phyloP scores from a whole-genome alignment of 2,113 vertebrate species.

The Aleadryas rufinucha region DNA sequence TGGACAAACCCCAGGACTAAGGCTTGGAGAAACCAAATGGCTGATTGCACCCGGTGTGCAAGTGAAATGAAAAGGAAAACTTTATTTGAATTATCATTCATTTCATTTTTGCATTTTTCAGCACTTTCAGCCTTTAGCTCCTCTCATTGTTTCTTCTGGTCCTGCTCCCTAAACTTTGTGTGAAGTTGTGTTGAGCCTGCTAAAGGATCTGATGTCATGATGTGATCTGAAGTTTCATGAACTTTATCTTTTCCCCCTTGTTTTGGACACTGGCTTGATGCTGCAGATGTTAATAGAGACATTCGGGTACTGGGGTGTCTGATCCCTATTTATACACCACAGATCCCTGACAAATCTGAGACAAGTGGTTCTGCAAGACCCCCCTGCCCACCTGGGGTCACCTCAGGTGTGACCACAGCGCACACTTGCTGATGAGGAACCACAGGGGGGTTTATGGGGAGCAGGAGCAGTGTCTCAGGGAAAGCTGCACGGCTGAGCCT shows the following conservation, averaged over 20 bases:
- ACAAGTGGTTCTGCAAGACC: background rate
- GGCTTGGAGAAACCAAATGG: background rate
- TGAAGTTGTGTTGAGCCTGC: background rate
- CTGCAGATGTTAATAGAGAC: background rate
- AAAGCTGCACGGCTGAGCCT: background rate
- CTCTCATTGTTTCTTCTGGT: background rate
- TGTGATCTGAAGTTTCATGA: background rate
- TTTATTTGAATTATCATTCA: background rate
- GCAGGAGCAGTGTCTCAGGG: background rate
- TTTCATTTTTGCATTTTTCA: no score
- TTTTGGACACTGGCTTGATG: background rate
- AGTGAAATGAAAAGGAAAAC: background rate
- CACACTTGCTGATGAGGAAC: fast-evolving
- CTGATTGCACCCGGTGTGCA: background rate
- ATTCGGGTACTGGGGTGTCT: background rate
- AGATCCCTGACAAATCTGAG: background rate
- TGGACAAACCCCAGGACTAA: background rate
- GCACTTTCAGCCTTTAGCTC: background rate
- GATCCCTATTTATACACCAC: background rate
- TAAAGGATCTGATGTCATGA: background rate
- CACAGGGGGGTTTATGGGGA: fast-evolving
- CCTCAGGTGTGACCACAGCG: background rate
- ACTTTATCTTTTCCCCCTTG: background rate
- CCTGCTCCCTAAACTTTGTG: background rate
- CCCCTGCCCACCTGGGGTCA: background rate